A percentile compares a stretch with the other conserved stretches of the same genome.
These are phyloP conservation scores for Sycophaga agraensis DNA, from an alignment of 1,140 invertebrate species.

Conservation along the genomic window DNA sequence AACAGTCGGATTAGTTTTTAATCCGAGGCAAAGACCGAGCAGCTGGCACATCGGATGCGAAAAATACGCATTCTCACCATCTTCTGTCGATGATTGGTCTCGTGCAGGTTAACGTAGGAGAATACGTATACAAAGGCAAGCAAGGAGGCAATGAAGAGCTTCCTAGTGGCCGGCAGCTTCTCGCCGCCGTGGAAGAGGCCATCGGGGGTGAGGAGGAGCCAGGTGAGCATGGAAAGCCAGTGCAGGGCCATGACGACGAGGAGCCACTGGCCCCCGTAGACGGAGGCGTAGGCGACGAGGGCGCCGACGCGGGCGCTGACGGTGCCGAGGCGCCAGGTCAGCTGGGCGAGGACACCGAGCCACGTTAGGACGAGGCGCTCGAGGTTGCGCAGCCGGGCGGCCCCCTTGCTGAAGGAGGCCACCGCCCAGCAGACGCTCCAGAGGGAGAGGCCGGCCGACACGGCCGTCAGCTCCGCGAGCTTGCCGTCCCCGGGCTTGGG, in stretches of 20 bases:
- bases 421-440: constrained; percentile 89
- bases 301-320: constrained; percentile 79
- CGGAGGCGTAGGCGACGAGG: constrained; percentile 80
- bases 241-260: constrained; percentile 78
- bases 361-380: constrained; percentile 83
- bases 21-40: too few relatives aligned
- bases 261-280: constrained; percentile 69
- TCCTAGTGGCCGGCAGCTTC: constrained; percentile 67
- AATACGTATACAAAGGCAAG: constrained; percentile 87
- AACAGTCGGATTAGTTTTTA: too few relatives aligned
- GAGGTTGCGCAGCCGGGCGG: constrained; percentile 73
- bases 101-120: constrained; percentile 87
- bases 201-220: constrained; percentile 78
- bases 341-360: constrained; percentile 78
- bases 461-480: constrained; percentile 67
- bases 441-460: constrained; percentile 78
- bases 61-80: constrained; percentile 59
- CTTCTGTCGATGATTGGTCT: constrained; percentile 76
- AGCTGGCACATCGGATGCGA: background rate
- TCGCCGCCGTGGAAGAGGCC: constrained; percentile 79
- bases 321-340: constrained; percentile 83
- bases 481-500: constrained; percentile 28
- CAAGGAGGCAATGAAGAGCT: constrained; percentile 69
- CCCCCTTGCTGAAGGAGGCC: constrained; percentile 86
- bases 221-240: constrained; percentile 82